These are phyloP conservation scores for Miichthys miiuy DNA, from an alignment of 2,797 vertebrate species.

Conservation along the genomic window DNA sequence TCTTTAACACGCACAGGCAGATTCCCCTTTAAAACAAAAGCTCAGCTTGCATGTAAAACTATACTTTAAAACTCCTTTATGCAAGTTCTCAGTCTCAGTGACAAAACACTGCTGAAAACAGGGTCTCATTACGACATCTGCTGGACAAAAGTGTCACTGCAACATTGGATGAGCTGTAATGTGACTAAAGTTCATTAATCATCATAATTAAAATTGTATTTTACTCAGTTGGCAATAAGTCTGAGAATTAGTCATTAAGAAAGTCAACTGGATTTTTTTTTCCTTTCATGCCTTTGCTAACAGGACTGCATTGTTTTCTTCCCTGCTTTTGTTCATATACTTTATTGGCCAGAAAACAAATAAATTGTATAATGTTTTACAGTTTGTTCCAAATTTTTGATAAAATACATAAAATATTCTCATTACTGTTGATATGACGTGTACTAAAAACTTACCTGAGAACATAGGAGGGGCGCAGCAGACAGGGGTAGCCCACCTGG, in stretches of 20 bases:
- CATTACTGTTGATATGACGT: background rate
- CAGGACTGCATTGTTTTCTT: background rate
- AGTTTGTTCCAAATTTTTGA: background rate
- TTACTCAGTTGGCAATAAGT: constrained; percentile 24
- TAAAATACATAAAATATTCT: background rate
- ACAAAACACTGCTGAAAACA: constrained; percentile 25
- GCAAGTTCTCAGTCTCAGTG: constrained; percentile 7
- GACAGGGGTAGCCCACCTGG: constrained; percentile 92
- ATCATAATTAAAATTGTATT: constrained; percentile 17
- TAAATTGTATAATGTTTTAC: background rate
- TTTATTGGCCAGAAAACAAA: constrained; percentile 1
- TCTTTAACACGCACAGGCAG: background rate
- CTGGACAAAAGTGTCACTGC: constrained; percentile 65
- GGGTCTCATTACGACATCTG: constrained; percentile 70
- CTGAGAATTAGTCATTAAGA: constrained; percentile 14
- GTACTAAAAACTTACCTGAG: constrained; percentile 86
- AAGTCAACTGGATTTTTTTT: background rate
- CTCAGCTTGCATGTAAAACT: constrained; percentile 17
- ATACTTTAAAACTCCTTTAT: constrained; percentile 6
- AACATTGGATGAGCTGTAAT: constrained; percentile 15
- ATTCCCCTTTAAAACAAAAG: constrained; percentile 20
- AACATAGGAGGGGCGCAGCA: constrained; percentile 95
- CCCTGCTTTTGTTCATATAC: constrained; percentile 2
- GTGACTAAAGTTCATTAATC: constrained; percentile 37
- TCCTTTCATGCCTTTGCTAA: constrained; percentile 5